These are phyloP conservation scores for Cephalopholis sonnerati DNA, from an alignment of 2,113 vertebrate species.

Conservation along the genomic window DNA sequence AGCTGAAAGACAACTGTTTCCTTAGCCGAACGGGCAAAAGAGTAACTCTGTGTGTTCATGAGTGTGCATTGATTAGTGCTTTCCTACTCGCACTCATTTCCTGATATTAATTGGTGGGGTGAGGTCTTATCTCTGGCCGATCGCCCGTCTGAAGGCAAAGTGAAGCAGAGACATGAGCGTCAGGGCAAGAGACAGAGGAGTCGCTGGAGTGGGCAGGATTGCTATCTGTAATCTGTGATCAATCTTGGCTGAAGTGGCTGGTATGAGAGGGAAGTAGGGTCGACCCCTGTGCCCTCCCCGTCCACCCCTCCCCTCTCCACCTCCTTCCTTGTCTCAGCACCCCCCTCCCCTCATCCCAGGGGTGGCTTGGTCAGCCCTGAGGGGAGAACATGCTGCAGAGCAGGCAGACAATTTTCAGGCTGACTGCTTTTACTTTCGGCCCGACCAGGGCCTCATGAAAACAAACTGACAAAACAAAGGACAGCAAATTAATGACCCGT, in stretches of 20 bases:
- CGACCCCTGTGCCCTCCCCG: slow-evolving; percentile 83
- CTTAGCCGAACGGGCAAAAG: slow-evolving; percentile 30
- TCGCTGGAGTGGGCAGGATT: slow-evolving; percentile 58
- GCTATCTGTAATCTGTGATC: slow-evolving; percentile 84
- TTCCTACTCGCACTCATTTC: slow-evolving; percentile 70
- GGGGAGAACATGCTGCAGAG: slow-evolving; percentile 95
- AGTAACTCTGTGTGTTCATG: slow-evolving; percentile 54
- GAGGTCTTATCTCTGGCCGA: slow-evolving; percentile 68
- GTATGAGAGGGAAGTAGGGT: slow-evolving; percentile 87
- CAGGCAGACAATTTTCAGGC: slow-evolving; percentile 99
- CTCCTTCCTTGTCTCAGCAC: slow-evolving; percentile 59
- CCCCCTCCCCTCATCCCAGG: slow-evolving; percentile 64
- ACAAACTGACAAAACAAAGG: slow-evolving; percentile 99
- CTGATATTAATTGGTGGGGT: slow-evolving; percentile 69
- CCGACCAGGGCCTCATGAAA: slow-evolving; percentile 92
- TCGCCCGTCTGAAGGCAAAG: slow-evolving; percentile 56
- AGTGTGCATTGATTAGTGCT: slow-evolving; percentile 73
- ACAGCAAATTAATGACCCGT: slow-evolving; percentile 99
- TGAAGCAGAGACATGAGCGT: slow-evolving; percentile 55
- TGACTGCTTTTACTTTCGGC: slow-evolving; percentile 99
- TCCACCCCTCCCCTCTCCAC: slow-evolving; percentile 49
- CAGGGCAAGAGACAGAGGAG: slow-evolving; percentile 46
- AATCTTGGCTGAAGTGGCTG: slow-evolving; percentile 84
- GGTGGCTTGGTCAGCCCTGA: slow-evolving; percentile 87
- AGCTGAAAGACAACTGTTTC: background rate